A percentile compares a stretch with the other conserved stretches of the same genome.
These are phyloP conservation scores for Stramonita haemastoma DNA, from an alignment of 2,888 invertebrate species.

Conservation along the genomic window DNA sequence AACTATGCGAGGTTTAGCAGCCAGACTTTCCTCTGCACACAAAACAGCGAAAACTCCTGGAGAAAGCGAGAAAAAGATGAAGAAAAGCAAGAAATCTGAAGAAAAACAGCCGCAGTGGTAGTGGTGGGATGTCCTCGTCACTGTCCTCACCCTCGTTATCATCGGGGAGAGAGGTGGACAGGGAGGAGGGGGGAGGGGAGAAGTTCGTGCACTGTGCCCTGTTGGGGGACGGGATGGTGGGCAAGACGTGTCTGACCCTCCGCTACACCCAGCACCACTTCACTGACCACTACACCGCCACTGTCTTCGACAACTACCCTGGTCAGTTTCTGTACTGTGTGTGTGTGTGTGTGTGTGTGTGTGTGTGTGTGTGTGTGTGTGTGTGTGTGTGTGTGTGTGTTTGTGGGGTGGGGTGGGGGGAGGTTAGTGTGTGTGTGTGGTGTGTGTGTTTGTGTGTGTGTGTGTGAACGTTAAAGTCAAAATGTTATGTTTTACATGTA, in stretches of 20 bases:
- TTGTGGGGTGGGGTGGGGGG: no score
- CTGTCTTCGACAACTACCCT: conserved; percentile 65
- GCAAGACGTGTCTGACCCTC: conserved; percentile 63
- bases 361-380: not conserved
- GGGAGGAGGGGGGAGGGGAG: conserved; percentile 29
- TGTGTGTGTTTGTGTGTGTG: not conserved
- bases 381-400: not conserved
- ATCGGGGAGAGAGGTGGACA: no score
- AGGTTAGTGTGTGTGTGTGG: not conserved
- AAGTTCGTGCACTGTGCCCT: conserved; percentile 62
- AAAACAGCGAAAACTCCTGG: no score
- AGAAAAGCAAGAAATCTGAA: no score
- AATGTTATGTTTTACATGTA: no score
- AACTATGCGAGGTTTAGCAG: no score
- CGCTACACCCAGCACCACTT: conserved; percentile 56
- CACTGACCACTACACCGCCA: conserved; percentile 54
- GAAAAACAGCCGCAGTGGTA: no score
- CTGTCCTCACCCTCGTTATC: no score
- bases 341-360: not conserved
- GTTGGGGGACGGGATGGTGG: conserved; percentile 69
- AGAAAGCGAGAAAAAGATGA: no score
- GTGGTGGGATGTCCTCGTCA: no score
- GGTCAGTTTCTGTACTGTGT: conserved; percentile 45
- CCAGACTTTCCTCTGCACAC: no score
- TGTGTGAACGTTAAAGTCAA: not conserved